phyloP scores from a whole-genome alignment of 1,140 invertebrate species.

The Wasmannia auropunctata region DNA sequence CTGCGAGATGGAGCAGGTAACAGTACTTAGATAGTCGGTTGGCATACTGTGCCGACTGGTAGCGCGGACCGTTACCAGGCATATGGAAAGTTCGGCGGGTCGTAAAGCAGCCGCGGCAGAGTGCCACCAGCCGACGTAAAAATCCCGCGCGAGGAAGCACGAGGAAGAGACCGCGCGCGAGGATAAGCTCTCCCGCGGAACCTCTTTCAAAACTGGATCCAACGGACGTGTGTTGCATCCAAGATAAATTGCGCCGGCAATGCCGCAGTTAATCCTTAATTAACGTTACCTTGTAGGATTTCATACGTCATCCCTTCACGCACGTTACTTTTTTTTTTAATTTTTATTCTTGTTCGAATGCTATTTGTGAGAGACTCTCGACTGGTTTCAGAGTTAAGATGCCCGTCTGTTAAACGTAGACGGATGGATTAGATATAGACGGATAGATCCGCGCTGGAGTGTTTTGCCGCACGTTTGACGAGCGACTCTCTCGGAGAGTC shows the following conservation, averaged over 20 bases:
- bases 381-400: not conserved
- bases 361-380: not conserved
- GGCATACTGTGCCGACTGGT: slow-evolving; percentile 72
- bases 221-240: not conserved
- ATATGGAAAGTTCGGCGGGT: slow-evolving; percentile 75
- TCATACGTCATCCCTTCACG: not conserved
- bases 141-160: not conserved
- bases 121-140: slow-evolving; percentile 17
- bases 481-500: not conserved
- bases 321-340: not conserved
- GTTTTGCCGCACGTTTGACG: not conserved
- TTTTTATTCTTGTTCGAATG: not conserved
- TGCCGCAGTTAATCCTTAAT: not conserved
- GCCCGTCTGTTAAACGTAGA: not conserved
- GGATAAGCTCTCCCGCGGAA: not conserved
- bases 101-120: slow-evolving; percentile 33
- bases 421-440: not conserved
- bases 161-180: not conserved
- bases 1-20: slow-evolving; percentile 71
- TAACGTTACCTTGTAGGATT: not conserved
- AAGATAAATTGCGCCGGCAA: slow-evolving; percentile 2
- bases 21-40: slow-evolving; percentile 71
- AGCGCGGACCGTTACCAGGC: slow-evolving; percentile 73
- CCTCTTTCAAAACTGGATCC: slow-evolving; percentile 26
- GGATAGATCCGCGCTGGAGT: not conserved